A percentile compares a stretch with the other conserved stretches of the same genome.
Evolutionary conservation across 2,888 invertebrate genomes (phyloP).

Genomic region (Melanophora roralis): DNA sequence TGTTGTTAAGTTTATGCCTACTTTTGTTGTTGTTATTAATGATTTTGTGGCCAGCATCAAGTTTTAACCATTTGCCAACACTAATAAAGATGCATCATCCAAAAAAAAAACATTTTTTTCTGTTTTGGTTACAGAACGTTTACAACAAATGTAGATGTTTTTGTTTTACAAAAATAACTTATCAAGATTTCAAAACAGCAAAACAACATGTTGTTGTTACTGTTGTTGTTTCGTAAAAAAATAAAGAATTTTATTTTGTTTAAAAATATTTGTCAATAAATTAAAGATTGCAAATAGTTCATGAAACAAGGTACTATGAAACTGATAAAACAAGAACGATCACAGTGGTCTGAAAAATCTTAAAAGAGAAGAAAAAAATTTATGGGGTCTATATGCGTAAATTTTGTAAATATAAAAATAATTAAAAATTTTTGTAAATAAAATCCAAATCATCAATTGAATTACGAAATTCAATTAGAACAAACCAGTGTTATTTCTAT

Average conservation of each 20-base stretch:
- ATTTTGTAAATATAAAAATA: too few species aligned
- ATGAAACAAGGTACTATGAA: constrained; percentile 18
- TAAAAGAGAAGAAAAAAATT: not conserved
- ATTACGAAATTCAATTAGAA: too few species aligned
- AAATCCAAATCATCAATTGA: too few species aligned
- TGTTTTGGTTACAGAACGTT: constrained; percentile 30
- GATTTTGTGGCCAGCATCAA: constrained; percentile 37
- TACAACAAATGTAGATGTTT: not conserved
- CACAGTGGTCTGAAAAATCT: constrained; percentile 10
- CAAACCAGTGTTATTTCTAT: too few species aligned
- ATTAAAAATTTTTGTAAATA: too few species aligned
- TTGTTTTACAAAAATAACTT: not conserved
- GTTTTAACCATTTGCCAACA: constrained; percentile 23
- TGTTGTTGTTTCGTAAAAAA: not conserved
- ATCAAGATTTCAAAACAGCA: constrained; percentile 37
- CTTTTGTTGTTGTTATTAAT: constrained; percentile 1
- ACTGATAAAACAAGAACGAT: not conserved
- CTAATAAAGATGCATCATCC: constrained; percentile 44
- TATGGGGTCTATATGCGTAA: too few species aligned
- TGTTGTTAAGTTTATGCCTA: too few species aligned
- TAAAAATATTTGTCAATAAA: constrained; percentile 47
- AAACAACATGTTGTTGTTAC: constrained; percentile 10
- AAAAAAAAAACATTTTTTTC: not conserved
- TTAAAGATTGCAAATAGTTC: constrained; percentile 35
- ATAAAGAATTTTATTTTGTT: constrained; percentile 38